Percentiles rank a stretch among this genome's conserved stretches.
phyloP scores from a whole-genome alignment of 2,797 vertebrate genomes.

The Sebastes minor region DNA sequence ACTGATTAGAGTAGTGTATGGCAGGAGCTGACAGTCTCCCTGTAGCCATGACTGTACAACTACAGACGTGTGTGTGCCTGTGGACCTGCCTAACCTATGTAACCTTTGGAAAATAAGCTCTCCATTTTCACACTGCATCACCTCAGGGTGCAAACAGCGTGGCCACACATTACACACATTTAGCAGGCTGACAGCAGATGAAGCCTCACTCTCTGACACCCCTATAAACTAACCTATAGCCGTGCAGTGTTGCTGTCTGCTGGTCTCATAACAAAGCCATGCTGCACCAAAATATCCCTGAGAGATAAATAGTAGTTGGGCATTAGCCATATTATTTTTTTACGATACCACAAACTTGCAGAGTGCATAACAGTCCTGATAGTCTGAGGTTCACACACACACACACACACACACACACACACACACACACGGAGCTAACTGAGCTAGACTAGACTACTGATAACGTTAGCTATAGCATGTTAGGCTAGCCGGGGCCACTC shows the following conservation, averaged over 20 bases:
- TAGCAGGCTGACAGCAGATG: not conserved
- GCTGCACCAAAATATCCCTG: not conserved
- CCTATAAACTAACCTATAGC: not conserved
- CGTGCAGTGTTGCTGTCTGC: not conserved
- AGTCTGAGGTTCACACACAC: not conserved
- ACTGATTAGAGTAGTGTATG: not conserved
- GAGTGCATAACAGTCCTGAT: not conserved
- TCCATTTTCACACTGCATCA: not conserved
- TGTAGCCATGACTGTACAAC: not conserved
- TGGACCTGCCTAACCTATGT: slow-evolving; percentile 31
- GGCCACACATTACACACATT: not conserved
- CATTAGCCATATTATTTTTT: not conserved
- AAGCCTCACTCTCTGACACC: not conserved
- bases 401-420: not conserved
- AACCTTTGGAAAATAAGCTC: not conserved
- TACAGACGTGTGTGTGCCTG: not conserved
- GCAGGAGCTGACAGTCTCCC: not conserved
- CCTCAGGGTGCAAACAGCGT: not conserved
- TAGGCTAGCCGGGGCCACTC: slow-evolving; percentile 55
- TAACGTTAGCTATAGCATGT: slow-evolving; percentile 55
- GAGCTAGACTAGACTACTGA: slow-evolving; percentile 14
- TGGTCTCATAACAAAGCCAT: slow-evolving; percentile 35
- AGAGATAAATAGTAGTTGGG: not conserved
- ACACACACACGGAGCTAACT: not conserved
- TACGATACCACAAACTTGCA: not conserved